These are phyloP conservation scores for Leucopternis melanops DNA, from an alignment of 2,113 vertebrate species.

Conservation along the genomic window DNA sequence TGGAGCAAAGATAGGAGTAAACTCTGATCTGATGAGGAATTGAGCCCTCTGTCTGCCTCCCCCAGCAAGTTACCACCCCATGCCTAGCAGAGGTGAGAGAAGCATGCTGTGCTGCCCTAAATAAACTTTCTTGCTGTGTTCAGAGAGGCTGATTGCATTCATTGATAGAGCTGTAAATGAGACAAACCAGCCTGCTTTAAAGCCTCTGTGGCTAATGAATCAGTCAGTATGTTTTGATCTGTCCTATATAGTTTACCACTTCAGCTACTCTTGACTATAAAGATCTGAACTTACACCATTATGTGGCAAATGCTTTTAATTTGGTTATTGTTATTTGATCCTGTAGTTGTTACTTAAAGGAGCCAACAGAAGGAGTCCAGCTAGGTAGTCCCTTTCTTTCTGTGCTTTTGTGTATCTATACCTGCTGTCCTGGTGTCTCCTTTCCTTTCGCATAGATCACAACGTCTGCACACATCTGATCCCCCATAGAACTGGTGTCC, in stretches of 20 bases:
- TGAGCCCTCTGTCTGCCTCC: neutral
- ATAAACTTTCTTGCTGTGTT: neutral
- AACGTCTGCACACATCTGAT: neutral
- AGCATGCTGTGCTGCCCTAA: neutral
- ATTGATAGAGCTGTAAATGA: neutral
- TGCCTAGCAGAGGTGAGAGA: neutral
- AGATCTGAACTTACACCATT: neutral
- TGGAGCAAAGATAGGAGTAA: neutral
- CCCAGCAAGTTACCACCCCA: neutral
- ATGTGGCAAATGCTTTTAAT: neutral
- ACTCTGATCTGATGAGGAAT: neutral
- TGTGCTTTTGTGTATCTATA: neutral
- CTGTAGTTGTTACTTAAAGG: neutral
- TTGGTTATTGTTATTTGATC: neutral
- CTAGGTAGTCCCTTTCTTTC: neutral
- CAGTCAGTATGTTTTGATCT: neutral
- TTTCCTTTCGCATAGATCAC: constrained; percentile 7
- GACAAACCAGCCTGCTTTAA: neutral
- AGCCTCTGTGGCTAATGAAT: neutral
- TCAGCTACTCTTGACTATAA: neutral
- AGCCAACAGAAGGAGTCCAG: neutral
- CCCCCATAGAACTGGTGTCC: neutral
- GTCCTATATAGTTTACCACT: neutral
- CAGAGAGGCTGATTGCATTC: neutral
- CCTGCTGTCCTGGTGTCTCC: neutral